phyloP scores from a whole-genome alignment of 2,797 vertebrate genomes.

The Crax fasciolata region DNA sequence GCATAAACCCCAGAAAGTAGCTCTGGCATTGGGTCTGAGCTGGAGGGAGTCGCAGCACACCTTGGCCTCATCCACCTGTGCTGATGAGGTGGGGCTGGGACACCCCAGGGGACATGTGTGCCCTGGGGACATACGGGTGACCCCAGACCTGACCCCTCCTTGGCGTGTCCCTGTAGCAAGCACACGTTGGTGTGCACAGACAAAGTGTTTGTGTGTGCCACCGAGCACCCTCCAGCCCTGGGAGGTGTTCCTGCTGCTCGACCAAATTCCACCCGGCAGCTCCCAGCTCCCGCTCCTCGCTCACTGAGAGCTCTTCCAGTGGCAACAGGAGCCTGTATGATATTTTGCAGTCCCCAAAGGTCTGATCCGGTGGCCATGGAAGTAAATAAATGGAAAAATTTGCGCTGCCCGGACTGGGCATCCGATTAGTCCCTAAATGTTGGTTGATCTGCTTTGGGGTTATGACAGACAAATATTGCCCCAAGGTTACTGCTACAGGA shows the following conservation, averaged over 20 bases:
- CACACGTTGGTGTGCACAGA: neutral
- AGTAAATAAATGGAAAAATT: conserved; percentile 74
- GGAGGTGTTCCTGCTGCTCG: neutral
- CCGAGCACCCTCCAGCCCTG: neutral
- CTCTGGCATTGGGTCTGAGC: accelerated
- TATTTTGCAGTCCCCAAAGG: conserved; percentile 58
- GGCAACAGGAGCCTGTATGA: conserved; percentile 4
- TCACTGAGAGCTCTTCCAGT: conserved; percentile 25
- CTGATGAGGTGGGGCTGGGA: neutral
- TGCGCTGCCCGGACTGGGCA: conserved; percentile 53
- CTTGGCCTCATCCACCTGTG: neutral
- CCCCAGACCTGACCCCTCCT: neutral
- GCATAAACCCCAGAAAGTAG: neutral
- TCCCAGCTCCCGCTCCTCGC: conserved; percentile 20
- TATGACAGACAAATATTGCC: conserved; percentile 77
- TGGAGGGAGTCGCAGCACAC: accelerated
- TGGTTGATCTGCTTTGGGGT: conserved; percentile 72
- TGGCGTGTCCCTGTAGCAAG: neutral
- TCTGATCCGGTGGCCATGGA: conserved; percentile 51
- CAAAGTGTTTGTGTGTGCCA: neutral
- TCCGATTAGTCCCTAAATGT: conserved; percentile 71
- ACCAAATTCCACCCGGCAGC: neutral
- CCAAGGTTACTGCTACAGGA: conserved; percentile 70
- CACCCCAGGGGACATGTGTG: neutral
- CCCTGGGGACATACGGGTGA: neutral